Base-by-base conservation (phyloP, 2,113 vertebrate species). In the Salvelinus alpinus region DNA sequence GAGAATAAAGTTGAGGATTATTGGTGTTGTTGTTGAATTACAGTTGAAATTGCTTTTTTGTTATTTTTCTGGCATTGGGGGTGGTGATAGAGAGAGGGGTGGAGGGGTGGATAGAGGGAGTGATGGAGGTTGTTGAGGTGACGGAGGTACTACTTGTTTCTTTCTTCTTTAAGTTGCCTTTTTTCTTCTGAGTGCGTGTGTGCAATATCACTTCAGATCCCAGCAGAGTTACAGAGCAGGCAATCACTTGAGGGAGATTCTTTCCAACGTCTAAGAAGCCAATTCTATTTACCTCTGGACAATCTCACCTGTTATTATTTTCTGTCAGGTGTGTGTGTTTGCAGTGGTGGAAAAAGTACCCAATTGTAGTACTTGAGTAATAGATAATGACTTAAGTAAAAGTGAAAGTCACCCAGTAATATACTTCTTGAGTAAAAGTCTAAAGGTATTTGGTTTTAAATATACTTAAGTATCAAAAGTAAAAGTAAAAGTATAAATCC, bases 1-100 rank as follows among this genome's bases (percentile, higher is more conserved):
- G 59, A 44, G 67, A 78, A 70, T 71, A 71, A 65, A 75, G 44
- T 64, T 76, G 34, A 78, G 78, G 54, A 54, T 72, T 76, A 64
- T 73, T 80, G 74, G 70, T 62, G 64, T 25, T 69, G 51, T 24
- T 78, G 74, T 47, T 69, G 73, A 85, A 84, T 84, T 79, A 71
- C 70, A 74, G 83, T 80, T 87, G 76, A 79, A 88, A 88, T 82
- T 81, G 73, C 81, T 75, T 84, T 75, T 86, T 65, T 79, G 75
- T 81, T 77, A 54, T 66, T 51, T 29, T 48, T 22, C 47, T 51
- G 71, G 34, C 38, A 24, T 65, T 13, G 54, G 44, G 6, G 18
- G 5, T n/a, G 31, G n/a, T 22, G 11, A 68, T 18, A 8, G 27
- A 29, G 64, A 31, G 18, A 5, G 31, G 65, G 65, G 20, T 29